Conservation (phyloP, 1,140 invertebrate species). For the Tribolium castaneum region DNA sequence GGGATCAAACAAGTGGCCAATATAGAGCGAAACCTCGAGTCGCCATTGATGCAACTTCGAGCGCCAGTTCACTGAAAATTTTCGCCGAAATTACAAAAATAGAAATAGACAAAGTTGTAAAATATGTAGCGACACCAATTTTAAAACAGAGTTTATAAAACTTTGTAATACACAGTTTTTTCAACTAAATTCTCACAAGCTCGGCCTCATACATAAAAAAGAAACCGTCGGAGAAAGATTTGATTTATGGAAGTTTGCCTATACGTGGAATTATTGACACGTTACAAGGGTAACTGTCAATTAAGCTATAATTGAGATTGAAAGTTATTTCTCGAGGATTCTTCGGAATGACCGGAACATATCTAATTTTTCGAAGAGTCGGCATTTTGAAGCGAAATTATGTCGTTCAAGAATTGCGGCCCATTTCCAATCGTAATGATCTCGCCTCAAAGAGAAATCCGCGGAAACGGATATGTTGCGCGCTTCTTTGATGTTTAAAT, state of each 20-base stretch:
- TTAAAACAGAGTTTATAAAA: too few relatives aligned
- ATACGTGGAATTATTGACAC: conserved; percentile 28
- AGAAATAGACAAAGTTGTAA: not conserved
- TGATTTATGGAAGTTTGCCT: conserved; percentile 27
- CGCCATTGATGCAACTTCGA: not conserved
- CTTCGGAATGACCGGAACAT: not conserved
- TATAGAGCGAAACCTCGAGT: not conserved
- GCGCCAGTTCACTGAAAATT: not conserved
- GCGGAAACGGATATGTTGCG: conserved; percentile 28
- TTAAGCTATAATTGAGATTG: conserved; percentile 14
- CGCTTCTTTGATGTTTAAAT: conserved; percentile 35
- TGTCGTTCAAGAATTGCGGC: conserved; percentile 6
- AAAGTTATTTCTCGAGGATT: conserved; percentile 19
- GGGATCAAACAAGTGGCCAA: conserved; percentile 24
- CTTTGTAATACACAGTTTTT: too few relatives aligned
- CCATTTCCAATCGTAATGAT: conserved; percentile 25
- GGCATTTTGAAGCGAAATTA: conserved; percentile 27
- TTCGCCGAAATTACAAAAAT: not conserved
- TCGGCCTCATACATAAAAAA: not conserved
- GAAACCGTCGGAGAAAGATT: not conserved
- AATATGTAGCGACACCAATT: not conserved
- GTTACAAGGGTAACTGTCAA: conserved; percentile 34
- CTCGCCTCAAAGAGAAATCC: conserved; percentile 7
- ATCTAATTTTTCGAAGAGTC: not conserved
- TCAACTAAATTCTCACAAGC: not conserved